Base-by-base conservation (phyloP, 2,113 vertebrate species). In the Zosterops japonicus region DNA sequence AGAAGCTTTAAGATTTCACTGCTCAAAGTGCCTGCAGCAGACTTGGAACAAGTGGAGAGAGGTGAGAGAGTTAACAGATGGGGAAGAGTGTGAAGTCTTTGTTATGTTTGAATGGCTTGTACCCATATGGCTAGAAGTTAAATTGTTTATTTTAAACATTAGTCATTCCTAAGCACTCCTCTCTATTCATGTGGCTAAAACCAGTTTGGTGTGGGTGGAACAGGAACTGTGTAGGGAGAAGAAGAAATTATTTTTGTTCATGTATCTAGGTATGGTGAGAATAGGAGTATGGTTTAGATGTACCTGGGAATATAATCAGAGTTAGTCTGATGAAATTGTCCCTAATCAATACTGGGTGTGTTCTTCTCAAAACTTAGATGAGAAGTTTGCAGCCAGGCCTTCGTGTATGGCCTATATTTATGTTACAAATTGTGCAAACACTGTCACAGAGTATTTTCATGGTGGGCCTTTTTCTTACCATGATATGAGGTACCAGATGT, bases 31-130 rank as follows among this genome's bases (percentile, higher is more conserved):
- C 67, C 70, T 98, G 92, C 80, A 14, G 19, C 39, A 71, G 81
- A 60, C 96, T 72, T 98, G 98, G 98, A 85, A 56, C 94, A 95
- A 92, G 67, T 98, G 98, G 98, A 97, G 68, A 46, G 46, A 98
- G 98, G 98, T 98, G 76, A 98, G 98, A 70, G 39, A 84, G 22
- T 53, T 55, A 53, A 75, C 9, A 24, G 55, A 53, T 39, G 2
- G 39, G 11, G 27, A 84, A 64, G 50, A 61, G 14, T 2, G 5
- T 86, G 41, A 87, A 59, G 75, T 35, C 27, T 72, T 56, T 81
- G 10, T 83, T 79, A 8, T 10, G 18, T 71, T 82, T 36, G 14
- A 52, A 33, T 76, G 50, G 64, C 39, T 79, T 82, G 19, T 75
- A 56, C 19, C 28, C 28, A 2, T 61, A 12, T 69, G 46, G 31